Conservation (phyloP, 1,140 invertebrate genomes). For the Aporrectodea caliginosa region DNA sequence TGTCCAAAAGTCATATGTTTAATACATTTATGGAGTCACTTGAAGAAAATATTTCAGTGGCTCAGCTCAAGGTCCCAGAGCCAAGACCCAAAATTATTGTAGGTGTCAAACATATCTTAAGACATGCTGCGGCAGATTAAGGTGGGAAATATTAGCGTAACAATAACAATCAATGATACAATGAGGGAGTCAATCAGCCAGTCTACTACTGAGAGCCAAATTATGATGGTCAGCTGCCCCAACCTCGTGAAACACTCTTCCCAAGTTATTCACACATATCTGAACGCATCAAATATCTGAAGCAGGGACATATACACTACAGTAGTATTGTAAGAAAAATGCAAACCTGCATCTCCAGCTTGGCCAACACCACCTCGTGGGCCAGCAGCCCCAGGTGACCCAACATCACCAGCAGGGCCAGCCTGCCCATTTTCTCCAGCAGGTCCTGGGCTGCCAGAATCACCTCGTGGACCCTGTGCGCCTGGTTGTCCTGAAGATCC, state of each 20-base stretch:
- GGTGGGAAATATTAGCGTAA: too few species aligned
- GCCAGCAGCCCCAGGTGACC: conserved; percentile 38
- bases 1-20: too few species aligned
- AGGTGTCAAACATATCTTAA: too few species aligned
- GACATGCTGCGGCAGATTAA: too few species aligned
- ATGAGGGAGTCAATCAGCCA: background rate
- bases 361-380: conserved; percentile 24
- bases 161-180: background rate
- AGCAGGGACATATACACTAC: background rate
- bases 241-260: background rate
- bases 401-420: conserved; percentile 38
- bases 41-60: too few species aligned
- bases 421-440: conserved; percentile 51
- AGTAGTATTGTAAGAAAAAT: background rate
- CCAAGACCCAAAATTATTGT: too few species aligned
- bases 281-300: background rate
- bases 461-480: conserved; percentile 56
- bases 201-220: background rate
- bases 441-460: conserved; percentile 31
- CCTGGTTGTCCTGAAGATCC: conserved; percentile 54
- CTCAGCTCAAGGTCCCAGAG: too few species aligned
- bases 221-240: background rate
- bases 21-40: too few species aligned
- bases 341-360: conserved; percentile 11
- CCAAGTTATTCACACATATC: background rate